Percentiles rank a stretch among this genome's conserved stretches.
Conservation (phyloP, 2,888 invertebrate species). For the Ormyrus pomaceus region DNA sequence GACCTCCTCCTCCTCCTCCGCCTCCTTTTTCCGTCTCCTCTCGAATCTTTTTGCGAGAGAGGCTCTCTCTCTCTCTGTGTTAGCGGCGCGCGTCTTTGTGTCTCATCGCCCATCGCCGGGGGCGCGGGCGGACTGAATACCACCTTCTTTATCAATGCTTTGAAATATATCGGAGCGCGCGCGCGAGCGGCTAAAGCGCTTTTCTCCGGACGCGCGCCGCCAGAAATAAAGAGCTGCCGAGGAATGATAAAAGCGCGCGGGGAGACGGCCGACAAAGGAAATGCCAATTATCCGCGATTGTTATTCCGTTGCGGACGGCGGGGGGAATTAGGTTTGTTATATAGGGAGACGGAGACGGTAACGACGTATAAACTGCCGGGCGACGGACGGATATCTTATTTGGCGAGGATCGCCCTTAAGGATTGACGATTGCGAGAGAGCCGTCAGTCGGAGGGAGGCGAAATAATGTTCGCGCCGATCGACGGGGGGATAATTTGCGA, state of each 20-base stretch:
- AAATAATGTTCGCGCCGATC: not conserved
- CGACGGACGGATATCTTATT: conserved; percentile 17
- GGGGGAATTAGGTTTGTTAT: conserved; percentile 63
- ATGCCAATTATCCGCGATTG: conserved; percentile 56
- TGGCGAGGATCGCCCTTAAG: not conserved
- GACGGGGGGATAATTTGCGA: not conserved
- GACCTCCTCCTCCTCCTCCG: conserved; percentile 14
- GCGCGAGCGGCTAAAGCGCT: conserved; percentile 22
- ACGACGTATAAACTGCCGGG: conserved; percentile 44
- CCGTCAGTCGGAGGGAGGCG: too few relatives aligned
- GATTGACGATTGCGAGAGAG: too few relatives aligned
- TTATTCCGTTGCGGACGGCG: conserved; percentile 52
- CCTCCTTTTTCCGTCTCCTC: conserved; percentile 25
- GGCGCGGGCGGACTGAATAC: conserved; percentile 44
- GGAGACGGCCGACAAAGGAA: conserved; percentile 34
- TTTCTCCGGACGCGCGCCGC: conserved; percentile 3
- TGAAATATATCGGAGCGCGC: conserved; percentile 60
- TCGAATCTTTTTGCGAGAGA: not conserved
- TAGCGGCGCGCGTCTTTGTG: conserved; percentile 54
- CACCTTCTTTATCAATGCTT: conserved; percentile 65
- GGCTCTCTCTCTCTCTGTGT: conserved; percentile 15
- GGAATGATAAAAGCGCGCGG: conserved; percentile 42
- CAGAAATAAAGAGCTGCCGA: not conserved
- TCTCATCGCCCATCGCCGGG: conserved; percentile 26
- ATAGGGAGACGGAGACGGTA: conserved; percentile 18